A percentile compares a stretch with the other conserved stretches of the same genome.
phyloP scores from a whole-genome alignment of 2,888 invertebrate genomes.

The Sabellastarte sp. region DNA sequence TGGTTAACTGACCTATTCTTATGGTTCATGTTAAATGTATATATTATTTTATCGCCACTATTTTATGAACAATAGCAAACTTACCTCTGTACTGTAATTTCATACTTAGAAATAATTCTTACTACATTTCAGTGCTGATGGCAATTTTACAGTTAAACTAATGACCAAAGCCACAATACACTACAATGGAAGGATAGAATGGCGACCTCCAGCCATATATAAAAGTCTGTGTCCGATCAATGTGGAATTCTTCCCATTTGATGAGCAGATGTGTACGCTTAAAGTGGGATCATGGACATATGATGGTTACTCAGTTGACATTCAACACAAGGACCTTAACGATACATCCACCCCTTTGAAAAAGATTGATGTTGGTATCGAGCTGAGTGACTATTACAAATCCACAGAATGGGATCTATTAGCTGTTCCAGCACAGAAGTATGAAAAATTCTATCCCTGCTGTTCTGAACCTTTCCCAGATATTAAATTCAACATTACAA shows the following conservation, averaged over 20 bases:
- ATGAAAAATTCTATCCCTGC: conserved; percentile 64
- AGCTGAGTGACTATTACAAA: conserved; percentile 56
- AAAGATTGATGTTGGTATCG: conserved; percentile 39
- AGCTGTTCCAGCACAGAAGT: conserved; percentile 66
- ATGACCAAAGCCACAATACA: conserved; percentile 36
- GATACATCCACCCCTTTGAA: no score
- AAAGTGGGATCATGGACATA: conserved; percentile 84
- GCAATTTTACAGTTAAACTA: conserved; percentile 36
- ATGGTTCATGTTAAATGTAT: no score
- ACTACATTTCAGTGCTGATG: conserved; percentile 38
- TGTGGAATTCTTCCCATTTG: conserved; percentile 62
- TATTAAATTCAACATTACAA: conserved; percentile 59
- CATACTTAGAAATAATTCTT: no score
- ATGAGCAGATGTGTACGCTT: conserved; percentile 90
- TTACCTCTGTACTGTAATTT: no score
- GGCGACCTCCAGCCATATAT: conserved; percentile 94
- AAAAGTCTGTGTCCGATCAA: conserved; percentile 71
- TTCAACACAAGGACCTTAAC: conserved; percentile 26
- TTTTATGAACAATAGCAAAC: no score
- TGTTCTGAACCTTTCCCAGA: conserved; percentile 60
- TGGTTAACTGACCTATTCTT: no score
- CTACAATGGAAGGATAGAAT: conserved; percentile 27
- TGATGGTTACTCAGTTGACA: conserved; percentile 52
- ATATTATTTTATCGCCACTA: no score
- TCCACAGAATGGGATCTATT: conserved; percentile 60